Base-by-base conservation (phyloP, 2,888 invertebrate species). In the Aphodius granarius region DNA sequence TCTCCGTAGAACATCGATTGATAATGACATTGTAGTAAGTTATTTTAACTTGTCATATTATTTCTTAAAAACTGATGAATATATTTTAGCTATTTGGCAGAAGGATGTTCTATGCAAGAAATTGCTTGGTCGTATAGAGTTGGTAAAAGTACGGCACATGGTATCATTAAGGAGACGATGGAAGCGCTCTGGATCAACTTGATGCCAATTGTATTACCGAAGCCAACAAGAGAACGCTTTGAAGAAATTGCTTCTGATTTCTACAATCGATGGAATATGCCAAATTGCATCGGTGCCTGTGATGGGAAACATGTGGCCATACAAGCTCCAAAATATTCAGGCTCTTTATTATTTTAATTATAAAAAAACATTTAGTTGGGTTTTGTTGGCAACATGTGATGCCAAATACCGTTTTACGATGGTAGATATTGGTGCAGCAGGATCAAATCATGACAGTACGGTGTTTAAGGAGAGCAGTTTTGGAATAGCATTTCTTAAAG, bases 101-200 rank as follows among this genome's bases (percentile, higher is more conserved):
- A 73, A 75, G 78, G 79, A 1, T 77, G 78, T 64, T 80, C 78
- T n/a, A 78, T 79, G 76, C 79, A 78, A 73, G 73, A 76, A 63
- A 75, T 79, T 5, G 78, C 79, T 9, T 79, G 75, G 78, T 19
- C 13, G 64, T 78, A 66, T 17, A 19, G 43, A 63, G 43, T 71
- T 62, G 71, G 71, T n/a, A 71, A 71, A 43, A 71, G 22, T 16
- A 71, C 71, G n/a, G 71, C 43, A 16, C 43, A 23, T 62, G 23
- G 16, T 71, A 71, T 71, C 16, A 22, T 43, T 18, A 71, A 71
- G 17, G 71, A 62, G 43, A 62, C 63, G 17, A 62, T 19, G 19
- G 71, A 22, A 23, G 43, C 43, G 19, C 17, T 71, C 19, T 71
- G 62, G 71, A 16, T 15, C 1, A n/a, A 18, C 19, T 71, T 71